phyloP scores from a whole-genome alignment of 1,140 invertebrate genomes.

The Campodea augens region DNA sequence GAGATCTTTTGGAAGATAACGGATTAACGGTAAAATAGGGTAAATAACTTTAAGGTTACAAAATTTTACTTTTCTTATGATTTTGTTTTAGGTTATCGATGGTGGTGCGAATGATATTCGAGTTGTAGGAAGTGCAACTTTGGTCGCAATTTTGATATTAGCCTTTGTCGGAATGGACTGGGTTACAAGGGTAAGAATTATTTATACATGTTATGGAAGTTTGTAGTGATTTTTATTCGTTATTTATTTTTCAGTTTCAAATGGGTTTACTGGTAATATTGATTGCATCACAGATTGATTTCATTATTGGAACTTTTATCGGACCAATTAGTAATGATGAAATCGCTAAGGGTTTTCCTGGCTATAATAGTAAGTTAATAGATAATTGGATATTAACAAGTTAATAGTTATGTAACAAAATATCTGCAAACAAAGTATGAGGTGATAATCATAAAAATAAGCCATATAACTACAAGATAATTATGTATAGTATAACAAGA shows the following conservation, averaged over 20 bases:
- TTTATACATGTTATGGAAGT: background rate
- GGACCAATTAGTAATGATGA: constrained; percentile 27
- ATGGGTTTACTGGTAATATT: constrained; percentile 35
- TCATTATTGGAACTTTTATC: constrained; percentile 34
- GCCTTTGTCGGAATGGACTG: constrained; percentile 30
- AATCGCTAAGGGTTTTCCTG: constrained; percentile 31
- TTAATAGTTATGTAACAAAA: too few relatives aligned
- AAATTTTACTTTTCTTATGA: too few relatives aligned
- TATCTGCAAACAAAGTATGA: too few relatives aligned
- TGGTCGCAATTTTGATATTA: constrained; percentile 23
- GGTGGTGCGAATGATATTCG: constrained; percentile 26
- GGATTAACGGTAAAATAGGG: too few relatives aligned
- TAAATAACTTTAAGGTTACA: too few relatives aligned
- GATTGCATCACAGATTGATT: constrained; percentile 35
- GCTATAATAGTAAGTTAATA: constrained; percentile 28
- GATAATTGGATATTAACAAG: too few relatives aligned
- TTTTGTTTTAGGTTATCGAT: constrained; percentile 18
- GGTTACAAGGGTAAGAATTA: constrained; percentile 20
- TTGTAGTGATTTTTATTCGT: background rate
- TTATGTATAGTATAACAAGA: background rate
- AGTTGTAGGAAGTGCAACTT: constrained; percentile 20
- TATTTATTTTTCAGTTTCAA: constrained; percentile 32
- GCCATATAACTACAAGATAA: background rate
- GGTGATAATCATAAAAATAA: background rate
- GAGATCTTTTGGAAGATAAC: constrained; percentile 22